These are phyloP conservation scores for Poicephalus meyeri DNA, from an alignment of 2,113 vertebrate species.

Conservation along the genomic window DNA sequence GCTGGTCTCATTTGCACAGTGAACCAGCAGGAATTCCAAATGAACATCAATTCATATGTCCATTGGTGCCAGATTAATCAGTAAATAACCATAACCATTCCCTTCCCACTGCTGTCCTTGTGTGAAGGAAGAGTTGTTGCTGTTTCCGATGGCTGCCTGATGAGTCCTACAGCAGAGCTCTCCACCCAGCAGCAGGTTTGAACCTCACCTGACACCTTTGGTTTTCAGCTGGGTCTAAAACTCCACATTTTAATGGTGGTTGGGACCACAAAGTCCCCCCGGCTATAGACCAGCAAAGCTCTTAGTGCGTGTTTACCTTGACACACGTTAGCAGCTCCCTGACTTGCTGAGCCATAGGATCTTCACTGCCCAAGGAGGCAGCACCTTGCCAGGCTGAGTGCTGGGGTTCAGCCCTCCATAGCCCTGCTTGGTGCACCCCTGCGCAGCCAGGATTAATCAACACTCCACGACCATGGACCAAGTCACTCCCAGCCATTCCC, in stretches of 20 bases:
- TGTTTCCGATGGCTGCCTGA: not conserved
- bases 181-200: not conserved
- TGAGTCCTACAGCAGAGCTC: not conserved
- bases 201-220: fast-evolving
- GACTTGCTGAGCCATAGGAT: fast-evolving
- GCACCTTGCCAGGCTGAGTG: fast-evolving
- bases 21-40: not conserved
- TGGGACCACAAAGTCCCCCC: not conserved
- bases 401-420: fast-evolving
- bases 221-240: not conserved
- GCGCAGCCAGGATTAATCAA: fast-evolving
- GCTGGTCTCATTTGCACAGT: fast-evolving
- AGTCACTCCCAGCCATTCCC: not conserved
- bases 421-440: not conserved
- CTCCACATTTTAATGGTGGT: fast-evolving
- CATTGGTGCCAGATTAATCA: not conserved
- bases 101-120: not conserved
- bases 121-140: not conserved
- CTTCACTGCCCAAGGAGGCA: fast-evolving
- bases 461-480: fast-evolving
- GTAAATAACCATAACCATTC: not conserved
- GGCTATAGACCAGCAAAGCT: not conserved
- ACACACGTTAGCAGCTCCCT: not conserved
- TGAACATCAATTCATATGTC: not conserved
- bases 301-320: fast-evolving